phyloP scores from a whole-genome alignment of 1,140 invertebrate species.

The Lepidurus packardi region DNA sequence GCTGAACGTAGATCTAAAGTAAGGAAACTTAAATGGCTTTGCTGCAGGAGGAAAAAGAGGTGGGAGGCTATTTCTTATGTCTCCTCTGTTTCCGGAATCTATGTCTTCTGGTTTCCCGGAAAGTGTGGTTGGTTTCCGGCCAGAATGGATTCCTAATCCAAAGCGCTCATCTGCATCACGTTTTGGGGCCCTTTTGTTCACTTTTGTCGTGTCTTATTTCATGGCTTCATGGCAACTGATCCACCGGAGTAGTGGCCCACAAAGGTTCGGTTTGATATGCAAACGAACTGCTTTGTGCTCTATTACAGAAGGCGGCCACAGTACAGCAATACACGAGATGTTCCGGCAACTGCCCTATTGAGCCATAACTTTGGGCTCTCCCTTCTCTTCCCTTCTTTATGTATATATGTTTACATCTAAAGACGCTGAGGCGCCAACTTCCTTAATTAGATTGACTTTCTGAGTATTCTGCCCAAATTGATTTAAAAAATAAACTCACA shows the following conservation, averaged over 20 bases:
- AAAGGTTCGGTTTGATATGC: slow-evolving; percentile 5
- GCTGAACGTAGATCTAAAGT: too few relatives aligned
- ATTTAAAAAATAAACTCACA: too few relatives aligned
- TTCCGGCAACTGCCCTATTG: too few relatives aligned
- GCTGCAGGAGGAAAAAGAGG: background rate
- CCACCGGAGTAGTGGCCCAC: background rate
- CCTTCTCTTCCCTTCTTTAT: too few relatives aligned
- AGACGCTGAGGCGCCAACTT: too few relatives aligned
- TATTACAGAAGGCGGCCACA: background rate
- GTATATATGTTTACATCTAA: too few relatives aligned
- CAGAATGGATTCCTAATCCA: background rate
- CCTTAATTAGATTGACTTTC: too few relatives aligned
- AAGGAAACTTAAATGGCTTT: background rate
- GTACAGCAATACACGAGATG: background rate
- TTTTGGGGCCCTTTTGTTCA: background rate
- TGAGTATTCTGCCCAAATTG: too few relatives aligned
- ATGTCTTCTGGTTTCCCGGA: background rate
- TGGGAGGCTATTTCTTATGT: background rate
- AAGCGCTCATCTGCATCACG: background rate
- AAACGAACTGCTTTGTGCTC: background rate
- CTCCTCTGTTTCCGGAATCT: background rate
- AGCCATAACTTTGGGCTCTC: too few relatives aligned
- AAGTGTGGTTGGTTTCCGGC: background rate
- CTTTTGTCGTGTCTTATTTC: background rate
- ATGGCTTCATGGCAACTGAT: background rate